A percentile compares a stretch with the other conserved stretches of the same genome.
Conservation (phyloP, 2,888 invertebrate species). For the Cephus nigrinus region DNA sequence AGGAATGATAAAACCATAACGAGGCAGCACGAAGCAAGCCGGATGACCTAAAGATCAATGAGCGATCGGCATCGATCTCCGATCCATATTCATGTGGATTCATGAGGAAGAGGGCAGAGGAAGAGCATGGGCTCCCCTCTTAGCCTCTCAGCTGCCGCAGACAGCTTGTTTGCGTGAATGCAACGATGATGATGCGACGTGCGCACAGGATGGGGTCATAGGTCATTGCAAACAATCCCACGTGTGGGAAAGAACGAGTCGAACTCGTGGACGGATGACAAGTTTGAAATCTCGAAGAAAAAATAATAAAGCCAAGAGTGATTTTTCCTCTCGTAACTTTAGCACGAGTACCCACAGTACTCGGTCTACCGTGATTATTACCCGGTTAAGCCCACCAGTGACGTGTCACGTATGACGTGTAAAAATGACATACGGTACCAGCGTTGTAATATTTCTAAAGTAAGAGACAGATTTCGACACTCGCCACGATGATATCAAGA, state of each 20-base stretch:
- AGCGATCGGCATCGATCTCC: slow-evolving; percentile 47
- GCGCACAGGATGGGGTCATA: slow-evolving; percentile 54
- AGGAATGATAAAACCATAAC: neutral
- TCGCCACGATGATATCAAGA: neutral
- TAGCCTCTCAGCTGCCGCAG: slow-evolving; percentile 29
- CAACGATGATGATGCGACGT: slow-evolving; percentile 59
- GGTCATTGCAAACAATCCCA: slow-evolving; percentile 63
- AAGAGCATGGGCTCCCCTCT: slow-evolving; percentile 22
- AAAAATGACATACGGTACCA: too few species aligned
- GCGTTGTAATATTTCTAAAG: neutral
- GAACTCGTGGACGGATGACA: slow-evolving; percentile 19
- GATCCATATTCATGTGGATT: slow-evolving; percentile 52
- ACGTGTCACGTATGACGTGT: fast-evolving
- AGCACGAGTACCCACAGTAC: too few species aligned
- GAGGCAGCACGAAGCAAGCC: slow-evolving; percentile 20
- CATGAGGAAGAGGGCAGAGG: slow-evolving; percentile 25
- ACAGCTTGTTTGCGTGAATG: slow-evolving; percentile 52
- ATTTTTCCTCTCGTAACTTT: neutral
- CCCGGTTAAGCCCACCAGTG: neutral
- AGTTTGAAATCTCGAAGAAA: neutral
- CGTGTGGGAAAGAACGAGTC: slow-evolving; percentile 60
- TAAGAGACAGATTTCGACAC: neutral
- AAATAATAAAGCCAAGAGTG: neutral
- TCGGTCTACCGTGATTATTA: neutral
- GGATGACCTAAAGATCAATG: slow-evolving; percentile 62